Conservation (phyloP, 2,113 vertebrate genomes). For the Mobula hypostoma region DNA sequence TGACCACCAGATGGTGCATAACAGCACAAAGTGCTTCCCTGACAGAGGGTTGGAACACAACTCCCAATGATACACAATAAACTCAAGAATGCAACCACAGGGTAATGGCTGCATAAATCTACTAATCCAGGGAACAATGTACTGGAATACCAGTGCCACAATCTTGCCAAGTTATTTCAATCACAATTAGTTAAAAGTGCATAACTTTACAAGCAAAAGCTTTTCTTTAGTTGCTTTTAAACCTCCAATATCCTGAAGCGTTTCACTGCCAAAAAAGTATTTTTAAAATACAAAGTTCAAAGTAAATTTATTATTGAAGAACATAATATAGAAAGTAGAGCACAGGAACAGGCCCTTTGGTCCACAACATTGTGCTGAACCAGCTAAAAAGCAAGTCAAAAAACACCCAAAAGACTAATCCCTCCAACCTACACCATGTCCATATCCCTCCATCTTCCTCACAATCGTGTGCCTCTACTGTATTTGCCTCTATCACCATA, state of each 20-base stretch:
- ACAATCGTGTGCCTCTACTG: no score
- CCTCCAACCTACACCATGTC: no score
- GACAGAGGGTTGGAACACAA: not conserved
- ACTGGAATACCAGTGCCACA: not conserved
- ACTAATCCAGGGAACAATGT: not conserved
- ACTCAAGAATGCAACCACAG: not conserved
- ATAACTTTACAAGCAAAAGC: not conserved
- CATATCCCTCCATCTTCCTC: no score
- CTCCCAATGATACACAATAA: not conserved
- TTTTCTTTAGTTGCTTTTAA: not conserved
- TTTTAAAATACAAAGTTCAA: not conserved
- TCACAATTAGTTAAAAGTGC: not conserved
- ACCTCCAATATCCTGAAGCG: not conserved
- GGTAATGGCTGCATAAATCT: not conserved
- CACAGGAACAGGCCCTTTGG: no score
- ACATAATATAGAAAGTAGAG: no score
- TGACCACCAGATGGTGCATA: constrained; percentile 28
- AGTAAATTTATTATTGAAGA: no score
- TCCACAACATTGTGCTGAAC: no score
- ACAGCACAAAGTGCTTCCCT: not conserved
- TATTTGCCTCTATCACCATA: no score
- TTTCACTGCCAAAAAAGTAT: not conserved
- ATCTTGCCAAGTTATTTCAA: not conserved
- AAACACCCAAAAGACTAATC: no score
- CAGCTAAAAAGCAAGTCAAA: no score